phyloP scores from a whole-genome alignment of 53 echinoderm and acorn worm genomes.

The Hippasteria phrygiana region DNA sequence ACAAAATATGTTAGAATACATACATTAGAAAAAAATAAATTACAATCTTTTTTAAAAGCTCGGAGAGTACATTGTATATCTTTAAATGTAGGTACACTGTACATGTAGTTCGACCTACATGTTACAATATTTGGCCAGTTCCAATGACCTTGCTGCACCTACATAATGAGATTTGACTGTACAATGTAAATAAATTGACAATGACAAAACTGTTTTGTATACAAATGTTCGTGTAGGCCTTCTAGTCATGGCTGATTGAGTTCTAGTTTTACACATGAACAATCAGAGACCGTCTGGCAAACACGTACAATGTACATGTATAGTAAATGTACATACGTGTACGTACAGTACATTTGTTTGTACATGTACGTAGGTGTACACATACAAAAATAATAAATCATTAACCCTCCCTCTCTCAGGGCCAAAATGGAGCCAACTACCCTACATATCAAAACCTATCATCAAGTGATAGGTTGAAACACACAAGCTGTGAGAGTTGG shows the following conservation, averaged over 20 bases:
- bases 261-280: too few relatives aligned
- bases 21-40: not conserved
- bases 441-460: not conserved
- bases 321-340: not conserved
- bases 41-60: too few relatives aligned
- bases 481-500: too few relatives aligned
- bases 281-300: too few relatives aligned
- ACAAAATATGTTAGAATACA: not conserved
- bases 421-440: not conserved
- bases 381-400: not conserved
- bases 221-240: too few relatives aligned
- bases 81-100: not conserved
- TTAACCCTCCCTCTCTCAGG: not conserved
- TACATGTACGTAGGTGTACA: slow-evolving; percentile 9
- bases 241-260: too few relatives aligned
- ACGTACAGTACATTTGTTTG: not conserved
- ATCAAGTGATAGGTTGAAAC: not conserved
- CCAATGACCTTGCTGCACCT: not conserved
- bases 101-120: too few relatives aligned
- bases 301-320: slow-evolving; percentile 17
- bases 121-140: too few relatives aligned
- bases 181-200: not conserved
- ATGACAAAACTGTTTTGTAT: not conserved
- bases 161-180: too few relatives aligned
- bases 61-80: too few relatives aligned